Percentiles rank a stretch among this genome's conserved stretches.
phyloP scores from a whole-genome alignment of 2,113 vertebrate genomes.

The Ictalurus punctatus region DNA sequence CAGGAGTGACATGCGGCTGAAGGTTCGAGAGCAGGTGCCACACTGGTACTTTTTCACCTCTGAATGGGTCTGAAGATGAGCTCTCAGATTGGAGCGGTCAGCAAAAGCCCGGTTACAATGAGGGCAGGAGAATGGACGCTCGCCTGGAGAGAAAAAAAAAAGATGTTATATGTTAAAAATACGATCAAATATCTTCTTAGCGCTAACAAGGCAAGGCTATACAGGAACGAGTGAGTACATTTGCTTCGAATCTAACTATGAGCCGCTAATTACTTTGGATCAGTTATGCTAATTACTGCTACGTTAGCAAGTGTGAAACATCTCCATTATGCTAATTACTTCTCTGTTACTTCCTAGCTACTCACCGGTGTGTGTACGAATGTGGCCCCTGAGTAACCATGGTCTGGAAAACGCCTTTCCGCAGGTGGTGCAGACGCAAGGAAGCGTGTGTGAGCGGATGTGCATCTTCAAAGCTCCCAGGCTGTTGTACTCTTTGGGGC shows the following conservation, averaged over 20 bases:
- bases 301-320: not conserved
- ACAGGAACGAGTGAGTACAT: not conserved
- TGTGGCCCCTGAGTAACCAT: slow-evolving; percentile 95
- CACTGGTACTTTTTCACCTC: slow-evolving; percentile 99
- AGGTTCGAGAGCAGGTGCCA: slow-evolving; percentile 87
- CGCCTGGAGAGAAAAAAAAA: slow-evolving; percentile 73
- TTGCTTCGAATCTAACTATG: not conserved
- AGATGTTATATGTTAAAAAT: not conserved
- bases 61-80: slow-evolving; percentile 96
- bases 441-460: slow-evolving; percentile 95
- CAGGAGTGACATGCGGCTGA: slow-evolving; percentile 97
- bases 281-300: not conserved
- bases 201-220: not conserved
- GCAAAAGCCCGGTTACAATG: slow-evolving; percentile 96
- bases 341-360: not conserved
- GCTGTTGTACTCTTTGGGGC: slow-evolving; percentile 93
- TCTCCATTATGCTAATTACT: not conserved
- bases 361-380: slow-evolving; percentile 93
- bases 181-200: not conserved
- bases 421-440: slow-evolving; percentile 94
- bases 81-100: slow-evolving; percentile 94
- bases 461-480: slow-evolving; percentile 98
- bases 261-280: not conserved
- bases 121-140: slow-evolving; percentile 93
- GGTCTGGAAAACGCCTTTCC: slow-evolving; percentile 97